Conservation (phyloP, 2,113 vertebrate genomes). For the Equus przewalskii region DNA sequence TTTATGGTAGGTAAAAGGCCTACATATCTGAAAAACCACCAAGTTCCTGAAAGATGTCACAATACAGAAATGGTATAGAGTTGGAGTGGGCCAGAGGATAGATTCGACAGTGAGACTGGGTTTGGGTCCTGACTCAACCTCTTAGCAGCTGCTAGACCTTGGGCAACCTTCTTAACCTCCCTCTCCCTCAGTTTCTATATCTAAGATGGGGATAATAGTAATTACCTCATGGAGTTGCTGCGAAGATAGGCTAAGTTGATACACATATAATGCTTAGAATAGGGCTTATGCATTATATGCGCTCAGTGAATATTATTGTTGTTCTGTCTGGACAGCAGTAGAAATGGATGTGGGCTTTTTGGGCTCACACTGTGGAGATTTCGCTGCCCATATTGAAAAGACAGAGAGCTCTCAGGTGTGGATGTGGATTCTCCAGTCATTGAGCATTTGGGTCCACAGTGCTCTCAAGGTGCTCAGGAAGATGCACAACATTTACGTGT, state of each 20-base stretch:
- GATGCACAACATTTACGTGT: background rate
- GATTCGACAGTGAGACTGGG: background rate
- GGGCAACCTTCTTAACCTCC: background rate
- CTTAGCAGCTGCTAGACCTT: background rate
- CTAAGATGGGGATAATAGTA: background rate
- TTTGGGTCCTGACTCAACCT: background rate
- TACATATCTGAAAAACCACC: background rate
- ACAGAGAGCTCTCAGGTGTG: background rate
- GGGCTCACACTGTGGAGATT: too few relatives aligned
- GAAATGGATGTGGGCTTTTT: background rate
- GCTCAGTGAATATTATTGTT: background rate
- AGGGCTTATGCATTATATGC: background rate
- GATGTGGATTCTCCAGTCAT: background rate
- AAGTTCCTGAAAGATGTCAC: background rate
- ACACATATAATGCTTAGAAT: background rate
- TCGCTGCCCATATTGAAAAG: background rate
- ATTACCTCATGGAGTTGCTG: background rate
- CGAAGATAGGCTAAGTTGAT: background rate
- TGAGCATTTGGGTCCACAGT: accelerated
- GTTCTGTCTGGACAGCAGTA: background rate
- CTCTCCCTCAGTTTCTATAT: background rate
- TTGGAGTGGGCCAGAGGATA: background rate
- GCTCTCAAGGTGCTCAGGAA: background rate
- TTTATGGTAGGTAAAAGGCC: background rate
- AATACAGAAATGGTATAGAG: background rate